phyloP scores from a whole-genome alignment of 92 coral and sea anemone genomes.

The Epizoanthus ramosus region DNA sequence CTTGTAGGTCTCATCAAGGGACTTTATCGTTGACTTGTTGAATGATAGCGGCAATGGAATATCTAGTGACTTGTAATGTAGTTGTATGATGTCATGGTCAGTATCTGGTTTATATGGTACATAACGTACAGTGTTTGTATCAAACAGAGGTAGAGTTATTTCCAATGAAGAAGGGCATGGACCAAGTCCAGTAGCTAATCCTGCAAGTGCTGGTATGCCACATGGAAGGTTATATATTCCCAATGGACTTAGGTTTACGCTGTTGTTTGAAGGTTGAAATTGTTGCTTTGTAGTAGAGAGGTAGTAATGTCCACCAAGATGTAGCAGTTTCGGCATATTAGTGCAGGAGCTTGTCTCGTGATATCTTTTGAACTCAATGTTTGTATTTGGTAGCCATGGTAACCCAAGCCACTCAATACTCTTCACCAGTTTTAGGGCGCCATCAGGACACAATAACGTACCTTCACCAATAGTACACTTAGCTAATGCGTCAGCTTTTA shows the following conservation, averaged over 20 bases:
- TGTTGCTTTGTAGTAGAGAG: neutral
- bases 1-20: neutral
- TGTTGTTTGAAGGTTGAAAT: neutral
- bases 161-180: too few species aligned
- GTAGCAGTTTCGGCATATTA: conserved; percentile 1
- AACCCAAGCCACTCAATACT: conserved; percentile 47
- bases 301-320: conserved; percentile 6
- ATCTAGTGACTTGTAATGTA: neutral
- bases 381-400: conserved; percentile 28
- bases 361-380: neutral
- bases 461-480: conserved; percentile 33
- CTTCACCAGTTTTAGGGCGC: conserved; percentile 4
- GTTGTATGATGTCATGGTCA: neutral
- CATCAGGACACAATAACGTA: conserved; percentile 3
- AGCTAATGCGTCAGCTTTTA: conserved; percentile 4
- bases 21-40: neutral
- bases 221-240: too few species aligned
- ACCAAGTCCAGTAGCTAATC: too few species aligned
- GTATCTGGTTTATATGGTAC: neutral
- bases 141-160: too few species aligned
- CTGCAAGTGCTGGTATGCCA: too few species aligned
- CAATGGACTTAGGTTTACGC: too few species aligned
- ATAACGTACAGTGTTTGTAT: neutral
- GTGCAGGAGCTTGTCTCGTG: too few species aligned
- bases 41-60: neutral